Percentiles rank a stretch among this genome's conserved stretches.
Evolutionary conservation across 2,797 vertebrate genomes (phyloP).

Genomic region (Lacerta agilis): DNA sequence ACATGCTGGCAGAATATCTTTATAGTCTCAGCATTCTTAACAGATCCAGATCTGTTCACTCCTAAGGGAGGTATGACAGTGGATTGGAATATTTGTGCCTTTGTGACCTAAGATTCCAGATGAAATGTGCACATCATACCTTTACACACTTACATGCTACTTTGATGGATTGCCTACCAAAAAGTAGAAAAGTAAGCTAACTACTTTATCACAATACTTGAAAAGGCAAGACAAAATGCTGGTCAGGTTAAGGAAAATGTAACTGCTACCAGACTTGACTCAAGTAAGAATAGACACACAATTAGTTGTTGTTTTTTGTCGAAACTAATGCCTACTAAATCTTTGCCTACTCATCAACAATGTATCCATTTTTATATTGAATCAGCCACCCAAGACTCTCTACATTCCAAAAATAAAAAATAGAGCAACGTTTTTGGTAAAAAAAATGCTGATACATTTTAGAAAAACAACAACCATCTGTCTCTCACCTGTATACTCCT

Average conservation of each 20-base stretch:
- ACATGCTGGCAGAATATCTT: neutral
- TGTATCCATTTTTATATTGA: conserved; percentile 41
- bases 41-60: neutral
- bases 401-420: conserved; percentile 32
- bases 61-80: conserved; percentile 46
- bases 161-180: conserved; percentile 55
- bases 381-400: conserved; percentile 29
- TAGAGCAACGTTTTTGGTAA: neutral
- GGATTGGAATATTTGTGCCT: conserved; percentile 46
- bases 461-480: no score
- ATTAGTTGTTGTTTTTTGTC: conserved; percentile 47
- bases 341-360: conserved; percentile 58
- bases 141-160: conserved; percentile 49
- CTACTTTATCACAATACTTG: conserved; percentile 68
- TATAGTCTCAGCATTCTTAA: neutral
- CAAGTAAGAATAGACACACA: conserved; percentile 53
- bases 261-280: conserved; percentile 67
- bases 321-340: conserved; percentile 47
- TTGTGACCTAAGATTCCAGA: conserved; percentile 56
- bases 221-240: conserved; percentile 72
- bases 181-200: conserved; percentile 51
- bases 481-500: no score
- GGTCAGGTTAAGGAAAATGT: conserved; percentile 60
- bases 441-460: no score
- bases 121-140: conserved; percentile 55